Percentiles rank a stretch among this genome's conserved stretches.
Conservation (phyloP, 1,140 invertebrate species). For the Ceratosolen fusciceps region DNA sequence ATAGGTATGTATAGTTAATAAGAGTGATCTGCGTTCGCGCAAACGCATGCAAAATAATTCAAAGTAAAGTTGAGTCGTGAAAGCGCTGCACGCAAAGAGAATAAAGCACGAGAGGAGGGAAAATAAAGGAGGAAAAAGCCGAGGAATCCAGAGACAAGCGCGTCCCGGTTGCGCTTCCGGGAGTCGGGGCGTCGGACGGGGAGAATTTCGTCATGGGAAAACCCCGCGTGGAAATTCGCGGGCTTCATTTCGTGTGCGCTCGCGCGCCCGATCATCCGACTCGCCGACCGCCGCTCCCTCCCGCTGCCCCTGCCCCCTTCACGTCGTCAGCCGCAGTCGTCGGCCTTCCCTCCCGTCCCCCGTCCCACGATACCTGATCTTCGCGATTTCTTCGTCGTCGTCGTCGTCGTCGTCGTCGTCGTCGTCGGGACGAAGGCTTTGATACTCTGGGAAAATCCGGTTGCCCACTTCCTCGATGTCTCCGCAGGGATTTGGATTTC, state of each 20-base stretch:
- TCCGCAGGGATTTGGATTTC: slow-evolving; percentile 63
- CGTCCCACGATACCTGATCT: background rate
- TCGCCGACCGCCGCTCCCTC: background rate
- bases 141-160: background rate
- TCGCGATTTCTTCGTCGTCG: slow-evolving; percentile 39
- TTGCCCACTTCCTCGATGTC: slow-evolving; percentile 47
- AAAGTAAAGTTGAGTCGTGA: slow-evolving; percentile 25
- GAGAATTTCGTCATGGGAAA: slow-evolving; percentile 34
- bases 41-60: slow-evolving; percentile 47
- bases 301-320: slow-evolving; percentile 25
- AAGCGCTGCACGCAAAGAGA: slow-evolving; percentile 35
- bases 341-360: background rate
- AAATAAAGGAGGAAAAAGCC: background rate
- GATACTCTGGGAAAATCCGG: slow-evolving; percentile 55
- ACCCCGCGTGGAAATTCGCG: slow-evolving; percentile 25
- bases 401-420: slow-evolving; percentile 44
- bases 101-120: slow-evolving; percentile 32
- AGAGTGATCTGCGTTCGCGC: slow-evolving; percentile 5
- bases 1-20: background rate
- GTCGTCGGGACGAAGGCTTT: slow-evolving; percentile 37
- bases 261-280: slow-evolving; percentile 30
- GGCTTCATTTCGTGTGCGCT: slow-evolving; percentile 41
- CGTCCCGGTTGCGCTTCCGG: background rate
- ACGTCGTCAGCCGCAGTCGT: slow-evolving; percentile 21
- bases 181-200: background rate